Conservation (phyloP, 2,113 vertebrate genomes). For the Melanotaenia duboulayi region DNA sequence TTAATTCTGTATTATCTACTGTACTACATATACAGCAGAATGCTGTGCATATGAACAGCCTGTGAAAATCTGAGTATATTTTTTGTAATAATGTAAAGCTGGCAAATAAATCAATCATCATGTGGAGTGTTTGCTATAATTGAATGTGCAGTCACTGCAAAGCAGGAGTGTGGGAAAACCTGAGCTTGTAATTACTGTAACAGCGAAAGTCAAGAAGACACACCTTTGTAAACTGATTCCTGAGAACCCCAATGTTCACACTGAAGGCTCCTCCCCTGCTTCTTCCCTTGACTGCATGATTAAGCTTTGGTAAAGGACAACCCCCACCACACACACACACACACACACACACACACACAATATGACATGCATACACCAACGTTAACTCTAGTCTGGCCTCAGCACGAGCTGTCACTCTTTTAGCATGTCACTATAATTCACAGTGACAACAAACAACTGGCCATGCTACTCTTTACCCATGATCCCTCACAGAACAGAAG, state of each 20-base stretch:
- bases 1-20: background rate
- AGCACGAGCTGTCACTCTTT: conserved; percentile 70
- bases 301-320: conserved; percentile 13
- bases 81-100: conserved; percentile 6
- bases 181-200: conserved; percentile 60
- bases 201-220: conserved; percentile 71
- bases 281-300: conserved; percentile 6
- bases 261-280: conserved; percentile 48
- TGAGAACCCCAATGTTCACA: conserved; percentile 71
- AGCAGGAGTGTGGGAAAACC: conserved; percentile 61
- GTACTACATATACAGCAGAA: background rate
- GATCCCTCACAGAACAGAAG: conserved; percentile 51
- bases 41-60: background rate
- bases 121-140: conserved; percentile 52
- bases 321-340: background rate
- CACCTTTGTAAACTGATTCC: conserved; percentile 72
- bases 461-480: conserved; percentile 54
- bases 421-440: conserved; percentile 76
- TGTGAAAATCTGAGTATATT: conserved; percentile 10
- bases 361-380: background rate
- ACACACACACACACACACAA: background rate
- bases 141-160: conserved; percentile 29
- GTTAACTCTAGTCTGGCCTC: conserved; percentile 1
- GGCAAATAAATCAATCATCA: conserved; percentile 25
- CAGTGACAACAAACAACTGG: conserved; percentile 81